Evolutionary conservation across 2,797 vertebrate genomes (phyloP).

Genomic region (Champsocephalus gunnari): DNA sequence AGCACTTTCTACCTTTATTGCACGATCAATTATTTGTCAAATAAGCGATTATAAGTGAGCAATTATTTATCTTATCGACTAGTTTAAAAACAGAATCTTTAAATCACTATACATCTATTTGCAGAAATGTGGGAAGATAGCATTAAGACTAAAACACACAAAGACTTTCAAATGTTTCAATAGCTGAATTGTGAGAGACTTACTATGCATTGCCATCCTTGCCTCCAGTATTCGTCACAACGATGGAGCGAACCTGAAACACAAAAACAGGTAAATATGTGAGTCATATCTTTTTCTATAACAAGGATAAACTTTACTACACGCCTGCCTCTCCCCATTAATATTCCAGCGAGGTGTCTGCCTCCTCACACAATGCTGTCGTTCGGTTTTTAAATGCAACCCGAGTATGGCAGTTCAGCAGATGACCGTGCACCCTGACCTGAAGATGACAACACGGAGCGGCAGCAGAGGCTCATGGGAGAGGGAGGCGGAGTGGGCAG

Average conservation of each 20-base stretch:
- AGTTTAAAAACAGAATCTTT: too few relatives aligned
- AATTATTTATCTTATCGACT: too few relatives aligned
- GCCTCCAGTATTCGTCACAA: conserved; percentile 61
- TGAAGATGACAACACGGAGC: conserved; percentile 55
- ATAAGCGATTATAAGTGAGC: too few relatives aligned
- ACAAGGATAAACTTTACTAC: neutral
- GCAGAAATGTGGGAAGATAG: neutral
- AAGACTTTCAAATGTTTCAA: conserved; percentile 2
- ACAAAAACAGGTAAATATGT: conserved; percentile 23
- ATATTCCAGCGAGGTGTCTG: conserved; percentile 17
- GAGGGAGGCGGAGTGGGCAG: conserved; percentile 17
- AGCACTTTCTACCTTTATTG: too few relatives aligned
- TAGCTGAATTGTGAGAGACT: conserved; percentile 52
- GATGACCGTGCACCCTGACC: conserved; percentile 39
- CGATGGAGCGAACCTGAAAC: conserved; percentile 70
- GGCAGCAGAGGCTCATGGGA: conserved; percentile 38
- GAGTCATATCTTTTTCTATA: neutral
- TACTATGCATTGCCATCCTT: conserved; percentile 82
- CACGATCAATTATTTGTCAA: too few relatives aligned
- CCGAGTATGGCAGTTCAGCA: conserved; percentile 17
- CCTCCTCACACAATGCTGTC: conserved; percentile 11
- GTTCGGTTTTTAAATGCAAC: conserved; percentile 1
- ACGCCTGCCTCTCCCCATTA: conserved; percentile 1
- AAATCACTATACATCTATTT: neutral
- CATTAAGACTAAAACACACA: neutral